These are phyloP conservation scores for Xiphias gladius DNA, from an alignment of 2,113 vertebrate genomes.

Conservation along the genomic window DNA sequence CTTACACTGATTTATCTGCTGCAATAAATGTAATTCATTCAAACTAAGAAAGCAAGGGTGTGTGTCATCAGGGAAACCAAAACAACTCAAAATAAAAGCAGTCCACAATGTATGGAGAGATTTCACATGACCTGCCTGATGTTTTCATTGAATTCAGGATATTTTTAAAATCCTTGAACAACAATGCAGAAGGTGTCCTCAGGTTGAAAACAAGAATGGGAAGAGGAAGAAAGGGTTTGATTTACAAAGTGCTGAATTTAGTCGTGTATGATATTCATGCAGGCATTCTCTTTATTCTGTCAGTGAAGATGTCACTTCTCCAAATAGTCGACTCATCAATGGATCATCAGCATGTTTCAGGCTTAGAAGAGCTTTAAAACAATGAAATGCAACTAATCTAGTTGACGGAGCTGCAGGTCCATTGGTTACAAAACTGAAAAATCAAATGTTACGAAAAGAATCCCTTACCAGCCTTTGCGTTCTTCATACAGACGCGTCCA, in stretches of 20 bases:
- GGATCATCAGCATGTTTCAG: too few relatives aligned
- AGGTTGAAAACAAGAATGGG: background rate
- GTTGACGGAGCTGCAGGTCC: background rate
- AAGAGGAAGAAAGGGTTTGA: too few relatives aligned
- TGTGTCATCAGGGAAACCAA: constrained; percentile 10
- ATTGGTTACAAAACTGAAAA: too few relatives aligned
- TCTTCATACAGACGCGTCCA: constrained; percentile 80
- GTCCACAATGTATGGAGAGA: background rate
- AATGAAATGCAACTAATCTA: background rate
- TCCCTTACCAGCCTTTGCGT: constrained; percentile 67
- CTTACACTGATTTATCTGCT: constrained; percentile 22
- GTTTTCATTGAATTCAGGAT: too few relatives aligned
- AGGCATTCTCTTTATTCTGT: too few relatives aligned
- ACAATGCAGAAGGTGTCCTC: background rate
- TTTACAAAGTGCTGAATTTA: too few relatives aligned
- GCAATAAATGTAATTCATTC: constrained; percentile 32
- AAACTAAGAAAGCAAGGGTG: constrained; percentile 19
- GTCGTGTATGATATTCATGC: too few relatives aligned
- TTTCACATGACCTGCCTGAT: background rate
- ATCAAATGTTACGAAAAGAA: background rate
- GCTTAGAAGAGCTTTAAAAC: too few relatives aligned
- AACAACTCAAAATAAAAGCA: constrained; percentile 17
- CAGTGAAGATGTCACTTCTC: too few relatives aligned
- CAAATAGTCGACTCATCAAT: too few relatives aligned
- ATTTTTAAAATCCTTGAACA: too few relatives aligned